Base-by-base conservation (phyloP, 2,888 invertebrate genomes). In the Gymnoscelis rufifasciata region DNA sequence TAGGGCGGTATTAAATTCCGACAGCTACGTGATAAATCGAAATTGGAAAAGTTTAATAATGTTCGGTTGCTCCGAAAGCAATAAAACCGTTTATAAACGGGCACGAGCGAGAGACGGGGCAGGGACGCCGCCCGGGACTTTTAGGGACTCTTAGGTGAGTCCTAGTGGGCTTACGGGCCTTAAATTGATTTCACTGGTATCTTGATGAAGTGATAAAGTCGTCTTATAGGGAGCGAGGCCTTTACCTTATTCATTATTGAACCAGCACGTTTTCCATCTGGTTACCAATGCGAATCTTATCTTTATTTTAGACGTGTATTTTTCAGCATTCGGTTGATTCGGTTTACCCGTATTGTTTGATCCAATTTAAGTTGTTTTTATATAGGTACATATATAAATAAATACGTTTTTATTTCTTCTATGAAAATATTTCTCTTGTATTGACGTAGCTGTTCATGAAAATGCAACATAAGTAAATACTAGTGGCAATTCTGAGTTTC, bases 41-140 rank as follows among this genome's bases (percentile, higher is more conserved):
- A 88, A 88, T 88, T 88, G 88, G 88, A 88, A 88, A 88, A 88
- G 88, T 88, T 88, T 88, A 88, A 88, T 88, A 88, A 88, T 88
- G 88, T 88, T 88, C 88, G 87, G 87, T 87, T 87, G 87, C 88
- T 87, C 87, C 87, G 86, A 87, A 87, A 86, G 88, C 88, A 88
- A 88, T 88, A 88, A 88, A 88, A 88, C 83, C 88, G 88, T 88
- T 88, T 88, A 88, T 86, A 88, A 87, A 86, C 86, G 88, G 87
- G 87, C 83, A 77, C 81, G 82, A 80, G 87, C 82, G 83, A 83
- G 84, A 84, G 83, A 83, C 86, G 83, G 80, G 80, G 76, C 80
- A 74, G 83, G 83, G 83, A 78, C 83, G 83, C 43, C 47, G 40
- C 81, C 78, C 77, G 74, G 81, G 81, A 83, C 82, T 84, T 83